Evolutionary conservation across 2,888 invertebrate genomes (phyloP).

Genomic region (Erebia aethiops): DNA sequence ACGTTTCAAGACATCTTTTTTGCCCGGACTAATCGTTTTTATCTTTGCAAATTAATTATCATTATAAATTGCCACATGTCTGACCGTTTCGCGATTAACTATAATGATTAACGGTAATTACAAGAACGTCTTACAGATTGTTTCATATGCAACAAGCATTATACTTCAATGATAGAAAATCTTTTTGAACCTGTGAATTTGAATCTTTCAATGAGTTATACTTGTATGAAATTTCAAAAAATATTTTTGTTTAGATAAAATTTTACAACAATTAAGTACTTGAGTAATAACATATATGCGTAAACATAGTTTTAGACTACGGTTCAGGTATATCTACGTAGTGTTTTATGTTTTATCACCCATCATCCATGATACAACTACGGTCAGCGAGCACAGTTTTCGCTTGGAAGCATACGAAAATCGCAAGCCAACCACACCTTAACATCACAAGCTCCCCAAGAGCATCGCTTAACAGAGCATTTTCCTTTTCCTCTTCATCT

Average conservation of each 20-base stretch:
- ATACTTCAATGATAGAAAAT: background rate
- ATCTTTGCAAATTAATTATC: constrained; percentile 24
- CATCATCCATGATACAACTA: background rate
- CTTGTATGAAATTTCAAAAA: too few relatives aligned
- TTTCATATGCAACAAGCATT: background rate
- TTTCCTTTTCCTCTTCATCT: background rate
- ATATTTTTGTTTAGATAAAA: too few relatives aligned
- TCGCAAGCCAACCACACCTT: constrained; percentile 10
- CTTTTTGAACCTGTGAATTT: too few relatives aligned
- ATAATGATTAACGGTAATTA: constrained; percentile 1
- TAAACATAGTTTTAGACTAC: too few relatives aligned
- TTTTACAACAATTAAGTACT: too few relatives aligned
- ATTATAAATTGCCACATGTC: constrained; percentile 21
- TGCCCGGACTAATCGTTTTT: constrained; percentile 4
- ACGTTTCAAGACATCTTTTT: constrained; percentile 27
- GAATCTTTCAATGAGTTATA: too few relatives aligned
- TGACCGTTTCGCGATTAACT: constrained; percentile 3
- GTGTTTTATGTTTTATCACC: too few relatives aligned
- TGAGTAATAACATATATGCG: too few relatives aligned
- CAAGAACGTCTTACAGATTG: background rate
- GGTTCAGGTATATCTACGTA: background rate
- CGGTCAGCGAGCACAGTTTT: constrained; percentile 6
- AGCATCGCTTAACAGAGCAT: background rate
- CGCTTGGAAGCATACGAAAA: constrained; percentile 2
- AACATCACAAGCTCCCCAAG: background rate